These are phyloP conservation scores for Gobio gobio DNA, from an alignment of 2,113 vertebrate species.

Conservation along the genomic window DNA sequence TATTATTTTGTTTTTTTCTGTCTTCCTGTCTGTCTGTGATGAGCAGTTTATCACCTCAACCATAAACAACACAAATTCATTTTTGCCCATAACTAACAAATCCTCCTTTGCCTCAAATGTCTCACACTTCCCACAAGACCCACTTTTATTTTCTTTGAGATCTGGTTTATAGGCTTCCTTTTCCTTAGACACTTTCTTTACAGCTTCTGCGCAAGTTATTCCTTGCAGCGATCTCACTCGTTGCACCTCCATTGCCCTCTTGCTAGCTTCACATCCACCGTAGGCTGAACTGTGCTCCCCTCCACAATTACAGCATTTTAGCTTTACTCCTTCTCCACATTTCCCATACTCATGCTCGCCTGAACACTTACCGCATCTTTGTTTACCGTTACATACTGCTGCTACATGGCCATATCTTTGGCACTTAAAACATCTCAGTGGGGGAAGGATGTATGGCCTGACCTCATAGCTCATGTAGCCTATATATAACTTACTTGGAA, in stretches of 20 bases:
- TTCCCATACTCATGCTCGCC: background rate
- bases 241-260: background rate
- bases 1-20: background rate
- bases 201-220: background rate
- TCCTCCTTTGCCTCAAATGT: background rate
- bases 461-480: no score
- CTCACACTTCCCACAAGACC: background rate
- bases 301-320: background rate
- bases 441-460: no score
- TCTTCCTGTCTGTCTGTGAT: background rate
- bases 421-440: no score
- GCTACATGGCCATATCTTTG: background rate
- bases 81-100: background rate
- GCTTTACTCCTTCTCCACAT: background rate
- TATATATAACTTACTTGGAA: no score
- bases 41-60: background rate
- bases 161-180: background rate
- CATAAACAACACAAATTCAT: background rate
- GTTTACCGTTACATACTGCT: background rate
- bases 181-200: background rate
- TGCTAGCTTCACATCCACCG: background rate
- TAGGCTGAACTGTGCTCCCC: background rate
- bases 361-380: background rate
- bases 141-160: background rate
- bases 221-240: background rate